These are phyloP conservation scores for Metallyticus violacea DNA, from an alignment of 2,888 invertebrate species.

Conservation along the genomic window DNA sequence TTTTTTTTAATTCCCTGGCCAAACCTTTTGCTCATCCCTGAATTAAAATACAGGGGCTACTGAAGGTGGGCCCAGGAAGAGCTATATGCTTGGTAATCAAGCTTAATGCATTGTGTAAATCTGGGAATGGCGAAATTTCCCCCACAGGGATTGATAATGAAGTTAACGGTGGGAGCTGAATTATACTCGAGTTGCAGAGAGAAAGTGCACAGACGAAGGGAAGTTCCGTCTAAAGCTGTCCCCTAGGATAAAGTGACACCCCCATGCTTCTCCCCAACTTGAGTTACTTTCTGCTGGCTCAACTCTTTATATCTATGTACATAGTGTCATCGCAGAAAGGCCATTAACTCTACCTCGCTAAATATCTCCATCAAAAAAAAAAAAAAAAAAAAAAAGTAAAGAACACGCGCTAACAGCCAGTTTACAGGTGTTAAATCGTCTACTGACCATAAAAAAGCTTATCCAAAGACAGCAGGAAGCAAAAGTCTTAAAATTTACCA, in stretches of 20 bases:
- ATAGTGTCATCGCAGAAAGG: too few relatives aligned
- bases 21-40: neutral
- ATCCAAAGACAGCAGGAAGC: too few relatives aligned
- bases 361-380: too few relatives aligned
- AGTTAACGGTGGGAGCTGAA: neutral
- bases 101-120: neutral
- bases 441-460: too few relatives aligned
- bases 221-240: neutral
- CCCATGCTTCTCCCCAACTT: neutral
- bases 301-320: too few relatives aligned
- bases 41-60: neutral
- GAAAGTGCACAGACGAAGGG: neutral
- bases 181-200: neutral
- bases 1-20: too few relatives aligned
- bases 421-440: too few relatives aligned
- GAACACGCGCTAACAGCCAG: too few relatives aligned
- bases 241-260: neutral
- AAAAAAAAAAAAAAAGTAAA: too few relatives aligned
- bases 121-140: neutral
- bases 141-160: neutral
- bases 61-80: neutral
- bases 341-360: too few relatives aligned
- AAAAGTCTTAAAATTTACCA: too few relatives aligned
- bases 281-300: too few relatives aligned
- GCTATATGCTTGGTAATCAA: neutral